Evolutionary conservation across 2,113 vertebrate genomes (phyloP).

Genomic region (Phycodurus eques): DNA sequence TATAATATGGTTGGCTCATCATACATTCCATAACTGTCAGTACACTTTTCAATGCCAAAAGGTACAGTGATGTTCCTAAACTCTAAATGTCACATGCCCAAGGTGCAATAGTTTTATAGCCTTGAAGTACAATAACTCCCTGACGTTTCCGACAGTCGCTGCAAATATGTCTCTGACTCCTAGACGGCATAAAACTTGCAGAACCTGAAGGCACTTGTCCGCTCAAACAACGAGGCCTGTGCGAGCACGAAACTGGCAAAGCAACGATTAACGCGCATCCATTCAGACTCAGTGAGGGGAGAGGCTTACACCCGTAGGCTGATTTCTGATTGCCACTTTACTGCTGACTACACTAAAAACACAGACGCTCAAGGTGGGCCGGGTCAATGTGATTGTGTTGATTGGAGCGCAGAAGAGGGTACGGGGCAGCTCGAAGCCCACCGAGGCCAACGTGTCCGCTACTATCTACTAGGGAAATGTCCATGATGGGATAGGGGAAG

Average conservation of each 20-base stretch:
- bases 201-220: neutral
- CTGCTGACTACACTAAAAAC: conserved; percentile 66
- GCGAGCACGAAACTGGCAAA: conserved; percentile 8
- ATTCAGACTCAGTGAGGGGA: conserved; percentile 23
- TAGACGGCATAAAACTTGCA: neutral
- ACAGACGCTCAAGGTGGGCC: conserved; percentile 64
- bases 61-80: neutral
- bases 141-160: neutral
- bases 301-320: conserved; percentile 65
- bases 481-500: neutral
- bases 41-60: neutral
- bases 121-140: neutral
- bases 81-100: neutral
- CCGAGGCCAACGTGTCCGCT: conserved; percentile 29
- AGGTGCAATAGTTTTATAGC: neutral
- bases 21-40: neutral
- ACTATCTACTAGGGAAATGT: neutral
- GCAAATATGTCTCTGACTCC: neutral
- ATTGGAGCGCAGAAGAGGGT: conserved; percentile 30
- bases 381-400: conserved; percentile 59
- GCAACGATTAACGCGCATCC: conserved; percentile 18
- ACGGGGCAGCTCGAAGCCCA: conserved; percentile 44
- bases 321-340: conserved; percentile 67
- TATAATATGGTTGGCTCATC: no score
- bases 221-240: neutral